Percentiles rank a stretch among this genome's conserved stretches.
Conservation (phyloP, 1,140 invertebrate genomes). For the Scaptomyza pallida region DNA sequence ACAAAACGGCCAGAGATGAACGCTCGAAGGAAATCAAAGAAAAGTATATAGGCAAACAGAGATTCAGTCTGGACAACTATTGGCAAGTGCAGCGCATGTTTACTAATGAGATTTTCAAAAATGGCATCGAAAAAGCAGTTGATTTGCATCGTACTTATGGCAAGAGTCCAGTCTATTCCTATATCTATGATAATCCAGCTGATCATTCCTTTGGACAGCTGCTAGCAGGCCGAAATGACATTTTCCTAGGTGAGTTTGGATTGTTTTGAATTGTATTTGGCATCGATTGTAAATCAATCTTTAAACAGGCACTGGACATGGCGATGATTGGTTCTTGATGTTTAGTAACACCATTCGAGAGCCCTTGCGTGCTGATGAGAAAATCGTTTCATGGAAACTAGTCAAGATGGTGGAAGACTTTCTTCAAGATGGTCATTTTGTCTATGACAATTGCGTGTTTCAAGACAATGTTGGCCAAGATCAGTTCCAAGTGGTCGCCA, state of each 20-base stretch:
- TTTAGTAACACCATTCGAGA: conserved; percentile 4
- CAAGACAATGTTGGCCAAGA: conserved; percentile 16
- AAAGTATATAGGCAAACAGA: conserved; percentile 35
- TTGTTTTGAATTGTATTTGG: not conserved
- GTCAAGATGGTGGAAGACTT: conserved; percentile 51
- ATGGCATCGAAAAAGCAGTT: conserved; percentile 57
- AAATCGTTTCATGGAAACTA: conserved; percentile 37
- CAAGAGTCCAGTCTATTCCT: conserved; percentile 41
- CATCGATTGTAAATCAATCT: not conserved
- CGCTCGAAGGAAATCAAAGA: too few relatives aligned
- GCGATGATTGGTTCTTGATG: conserved; percentile 51
- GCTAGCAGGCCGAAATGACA: conserved; percentile 38
- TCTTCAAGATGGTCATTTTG: conserved; percentile 17
- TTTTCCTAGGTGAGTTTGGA: conserved; percentile 27
- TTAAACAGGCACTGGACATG: conserved; percentile 48
- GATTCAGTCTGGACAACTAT: conserved; percentile 49
- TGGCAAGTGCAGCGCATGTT: conserved; percentile 47
- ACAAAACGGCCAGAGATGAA: not conserved
- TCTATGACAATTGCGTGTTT: conserved; percentile 18
- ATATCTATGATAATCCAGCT: conserved; percentile 57
- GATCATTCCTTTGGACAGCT: conserved; percentile 5
- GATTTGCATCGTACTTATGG: conserved; percentile 28
- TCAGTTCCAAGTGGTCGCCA: conserved; percentile 6
- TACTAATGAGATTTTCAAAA: conserved; percentile 85
- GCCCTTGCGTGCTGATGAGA: conserved; percentile 33